Evolutionary conservation across 2,888 invertebrate genomes (phyloP).

Genomic region (Hermaeophaga mercurialis): DNA sequence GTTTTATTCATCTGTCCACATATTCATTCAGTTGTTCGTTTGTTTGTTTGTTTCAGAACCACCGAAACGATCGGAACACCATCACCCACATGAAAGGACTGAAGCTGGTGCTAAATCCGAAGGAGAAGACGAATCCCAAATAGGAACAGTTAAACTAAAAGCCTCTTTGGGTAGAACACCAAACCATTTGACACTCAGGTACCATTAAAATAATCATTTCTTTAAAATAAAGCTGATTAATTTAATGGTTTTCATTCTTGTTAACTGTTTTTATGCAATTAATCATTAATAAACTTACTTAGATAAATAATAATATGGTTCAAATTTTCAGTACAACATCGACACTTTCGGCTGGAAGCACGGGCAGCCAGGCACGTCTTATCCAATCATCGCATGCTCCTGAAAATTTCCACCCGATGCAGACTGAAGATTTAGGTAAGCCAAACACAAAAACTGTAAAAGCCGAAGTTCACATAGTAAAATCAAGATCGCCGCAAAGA

Average conservation of each 20-base stretch:
- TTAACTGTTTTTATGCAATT: no score
- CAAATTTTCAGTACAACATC: conserved; percentile 81
- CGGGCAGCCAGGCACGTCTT: conserved; percentile 89
- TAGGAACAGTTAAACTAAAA: conserved; percentile 64
- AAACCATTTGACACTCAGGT: conserved; percentile 89
- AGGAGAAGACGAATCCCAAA: conserved; percentile 83
- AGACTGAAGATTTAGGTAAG: conserved; percentile 90
- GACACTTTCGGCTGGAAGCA: conserved; percentile 91
- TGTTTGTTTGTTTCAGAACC: conserved; percentile 17
- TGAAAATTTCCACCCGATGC: conserved; percentile 86
- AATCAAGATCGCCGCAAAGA: conserved; percentile 31
- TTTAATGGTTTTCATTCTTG: no score
- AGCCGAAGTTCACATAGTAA: conserved; percentile 53
- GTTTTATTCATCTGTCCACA: no score
- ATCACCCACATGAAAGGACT: conserved; percentile 59
- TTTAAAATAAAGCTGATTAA: no score
- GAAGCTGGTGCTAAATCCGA: conserved; percentile 84
- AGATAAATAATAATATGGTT: conserved; percentile 7
- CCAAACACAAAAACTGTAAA: conserved; percentile 58
- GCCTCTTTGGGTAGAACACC: conserved; percentile 83
- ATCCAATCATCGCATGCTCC: conserved; percentile 95
- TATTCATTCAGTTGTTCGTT: no score
- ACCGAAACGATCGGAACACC: conserved; percentile 50
- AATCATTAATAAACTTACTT: no score
- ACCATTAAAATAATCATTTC: no score